A percentile compares a stretch with the other conserved stretches of the same genome.
phyloP scores from a whole-genome alignment of 2,797 vertebrate species.

The Sciurus carolinensis region DNA sequence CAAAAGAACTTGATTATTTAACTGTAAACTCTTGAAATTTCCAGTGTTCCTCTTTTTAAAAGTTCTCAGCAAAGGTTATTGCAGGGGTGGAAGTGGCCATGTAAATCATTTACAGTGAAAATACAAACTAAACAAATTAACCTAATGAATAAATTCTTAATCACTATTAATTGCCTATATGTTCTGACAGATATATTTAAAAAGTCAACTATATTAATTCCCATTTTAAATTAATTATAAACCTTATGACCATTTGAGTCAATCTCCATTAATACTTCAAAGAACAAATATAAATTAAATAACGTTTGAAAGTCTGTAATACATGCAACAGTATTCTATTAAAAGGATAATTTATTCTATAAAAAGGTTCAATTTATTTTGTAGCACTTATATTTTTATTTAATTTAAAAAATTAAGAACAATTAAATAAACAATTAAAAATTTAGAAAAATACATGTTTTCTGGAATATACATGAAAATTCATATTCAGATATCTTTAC shows the following conservation, averaged over 20 bases:
- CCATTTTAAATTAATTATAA: conserved; percentile 83
- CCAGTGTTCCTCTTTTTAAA: background rate
- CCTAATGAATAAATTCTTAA: conserved; percentile 85
- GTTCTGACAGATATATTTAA: conserved; percentile 86
- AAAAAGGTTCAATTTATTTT: conserved; percentile 85
- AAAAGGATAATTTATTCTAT: conserved; percentile 88
- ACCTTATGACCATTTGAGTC: conserved; percentile 87
- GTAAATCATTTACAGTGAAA: conserved; percentile 84
- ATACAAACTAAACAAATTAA: conserved; percentile 85
- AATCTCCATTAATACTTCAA: conserved; percentile 87
- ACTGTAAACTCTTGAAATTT: background rate
- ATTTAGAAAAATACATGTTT: conserved; percentile 87
- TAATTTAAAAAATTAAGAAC: background rate
- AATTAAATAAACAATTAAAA: background rate
- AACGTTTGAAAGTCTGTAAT: conserved; percentile 83
- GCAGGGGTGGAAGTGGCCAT: conserved; percentile 78
- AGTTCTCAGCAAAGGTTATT: conserved; percentile 70
- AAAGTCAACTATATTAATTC: conserved; percentile 86
- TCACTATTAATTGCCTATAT: conserved; percentile 82
- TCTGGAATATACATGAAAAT: conserved; percentile 83
- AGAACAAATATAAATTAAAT: conserved; percentile 90
- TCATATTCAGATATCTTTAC: conserved; percentile 85
- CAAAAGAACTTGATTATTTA: background rate
- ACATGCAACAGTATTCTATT: conserved; percentile 87
- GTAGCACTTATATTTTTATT: conserved; percentile 77